Evolutionary conservation across 2,797 vertebrate genomes (phyloP).

Genomic region (Lates japonicus): DNA sequence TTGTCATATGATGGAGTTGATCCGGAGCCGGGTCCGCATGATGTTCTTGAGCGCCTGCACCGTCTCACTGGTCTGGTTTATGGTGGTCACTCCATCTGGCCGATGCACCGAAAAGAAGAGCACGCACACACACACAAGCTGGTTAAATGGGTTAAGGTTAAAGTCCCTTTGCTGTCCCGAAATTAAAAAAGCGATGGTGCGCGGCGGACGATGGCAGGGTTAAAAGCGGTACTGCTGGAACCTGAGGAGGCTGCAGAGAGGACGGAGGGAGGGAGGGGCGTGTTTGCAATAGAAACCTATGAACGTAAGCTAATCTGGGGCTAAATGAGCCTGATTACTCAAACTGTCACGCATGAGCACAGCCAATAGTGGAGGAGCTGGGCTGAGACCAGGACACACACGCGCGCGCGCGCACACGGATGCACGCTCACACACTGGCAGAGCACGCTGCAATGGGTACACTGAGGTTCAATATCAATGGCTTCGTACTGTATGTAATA

Average conservation of each 20-base stretch:
- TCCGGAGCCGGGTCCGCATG: slow-evolving; percentile 91
- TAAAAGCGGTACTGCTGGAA: slow-evolving; percentile 53
- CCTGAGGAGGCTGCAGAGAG: slow-evolving; percentile 8
- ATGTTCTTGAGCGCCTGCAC: slow-evolving; percentile 94
- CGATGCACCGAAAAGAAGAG: slow-evolving; percentile 39
- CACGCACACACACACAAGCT: slow-evolving; percentile 38
- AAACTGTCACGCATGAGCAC: slow-evolving; percentile 48
- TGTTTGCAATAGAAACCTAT: slow-evolving; percentile 54
- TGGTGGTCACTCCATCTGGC: slow-evolving; percentile 94
- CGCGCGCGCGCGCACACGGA: background rate
- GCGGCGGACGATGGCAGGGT: slow-evolving; percentile 58
- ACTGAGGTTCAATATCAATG: background rate
- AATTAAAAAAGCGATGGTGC: slow-evolving; percentile 28
- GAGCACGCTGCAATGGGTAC: background rate
- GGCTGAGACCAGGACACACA: slow-evolving; percentile 36
- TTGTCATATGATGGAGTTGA: slow-evolving; percentile 94
- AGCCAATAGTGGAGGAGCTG: slow-evolving; percentile 39
- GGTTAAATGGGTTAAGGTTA: slow-evolving; percentile 60
- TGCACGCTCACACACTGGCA: slow-evolving; percentile 5
- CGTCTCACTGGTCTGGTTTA: slow-evolving; percentile 95
- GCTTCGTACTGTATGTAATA: background rate
- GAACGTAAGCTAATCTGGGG: slow-evolving; percentile 68
- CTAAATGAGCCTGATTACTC: slow-evolving; percentile 47
- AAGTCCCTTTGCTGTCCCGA: slow-evolving; percentile 31
- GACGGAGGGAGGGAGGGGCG: slow-evolving; percentile 52